Conservation (phyloP, 2,797 vertebrate genomes). For the Thunnus albacares region DNA sequence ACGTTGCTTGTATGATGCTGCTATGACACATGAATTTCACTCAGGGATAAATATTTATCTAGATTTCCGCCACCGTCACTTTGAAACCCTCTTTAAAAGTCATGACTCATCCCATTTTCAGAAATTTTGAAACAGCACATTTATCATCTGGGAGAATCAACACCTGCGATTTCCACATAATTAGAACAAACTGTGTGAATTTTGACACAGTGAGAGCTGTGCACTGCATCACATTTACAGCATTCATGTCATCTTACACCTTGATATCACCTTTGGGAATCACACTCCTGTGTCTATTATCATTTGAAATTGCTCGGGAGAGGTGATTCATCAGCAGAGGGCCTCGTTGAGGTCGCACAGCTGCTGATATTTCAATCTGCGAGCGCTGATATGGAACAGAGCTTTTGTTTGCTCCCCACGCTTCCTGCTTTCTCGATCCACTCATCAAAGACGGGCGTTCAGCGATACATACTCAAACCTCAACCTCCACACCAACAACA, state of each 20-base stretch:
- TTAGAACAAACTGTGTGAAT: neutral
- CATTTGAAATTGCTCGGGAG: slow-evolving; percentile 32
- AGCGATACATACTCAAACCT: slow-evolving; percentile 14
- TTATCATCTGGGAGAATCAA: neutral
- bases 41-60: too few relatives aligned
- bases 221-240: slow-evolving; percentile 1
- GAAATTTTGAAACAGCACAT: neutral
- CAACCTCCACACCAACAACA: slow-evolving; percentile 11
- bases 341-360: neutral
- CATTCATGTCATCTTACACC: slow-evolving; percentile 17
- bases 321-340: slow-evolving; percentile 47
- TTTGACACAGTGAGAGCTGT: neutral
- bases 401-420: slow-evolving; percentile 48
- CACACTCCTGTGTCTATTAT: slow-evolving; percentile 21
- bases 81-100: neutral
- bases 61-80: neutral
- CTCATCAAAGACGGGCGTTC: slow-evolving; percentile 4
- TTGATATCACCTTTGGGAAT: slow-evolving; percentile 34
- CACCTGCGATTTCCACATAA: neutral
- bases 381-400: slow-evolving; percentile 3
- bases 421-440: slow-evolving; percentile 12
- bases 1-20: too few relatives aligned
- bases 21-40: too few relatives aligned
- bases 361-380: slow-evolving; percentile 40
- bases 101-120: neutral